Percentiles rank a stretch among this genome's conserved stretches.
These are phyloP conservation scores for Muscicapa striata DNA, from an alignment of 2,797 vertebrate genomes.

Conservation along the genomic window DNA sequence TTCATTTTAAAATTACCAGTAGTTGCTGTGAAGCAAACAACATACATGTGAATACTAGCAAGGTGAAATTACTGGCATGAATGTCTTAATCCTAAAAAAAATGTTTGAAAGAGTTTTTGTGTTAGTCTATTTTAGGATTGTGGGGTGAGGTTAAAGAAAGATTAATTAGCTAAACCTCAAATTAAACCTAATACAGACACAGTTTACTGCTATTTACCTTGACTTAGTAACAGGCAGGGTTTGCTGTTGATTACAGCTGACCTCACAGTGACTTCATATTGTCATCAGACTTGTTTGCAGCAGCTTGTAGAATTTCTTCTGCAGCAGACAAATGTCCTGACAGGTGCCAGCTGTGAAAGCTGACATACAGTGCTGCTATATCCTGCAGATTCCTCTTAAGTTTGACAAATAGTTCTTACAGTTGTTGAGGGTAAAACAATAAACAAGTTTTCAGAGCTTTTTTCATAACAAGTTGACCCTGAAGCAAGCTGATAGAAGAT, in stretches of 20 bases:
- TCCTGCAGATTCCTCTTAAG: background rate
- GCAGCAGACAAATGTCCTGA: background rate
- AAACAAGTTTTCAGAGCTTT: background rate
- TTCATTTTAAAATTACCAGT: background rate
- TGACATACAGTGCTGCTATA: background rate
- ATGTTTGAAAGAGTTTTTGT: background rate
- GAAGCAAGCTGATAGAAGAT: background rate
- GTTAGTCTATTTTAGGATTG: conserved; percentile 6
- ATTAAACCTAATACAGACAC: conserved; percentile 5
- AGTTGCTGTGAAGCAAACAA: background rate
- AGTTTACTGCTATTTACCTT: conserved; percentile 36
- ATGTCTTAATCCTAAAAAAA: background rate
- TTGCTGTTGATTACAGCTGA: background rate
- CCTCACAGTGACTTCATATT: conserved; percentile 2
- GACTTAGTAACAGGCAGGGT: background rate
- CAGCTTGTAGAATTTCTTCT: conserved; percentile 15
- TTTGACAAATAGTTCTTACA: background rate
- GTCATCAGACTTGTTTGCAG: background rate
- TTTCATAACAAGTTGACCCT: background rate
- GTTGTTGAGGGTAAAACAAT: background rate
- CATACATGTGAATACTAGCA: background rate
- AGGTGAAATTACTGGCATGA: background rate
- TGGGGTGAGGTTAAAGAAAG: background rate
- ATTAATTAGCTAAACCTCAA: conserved; percentile 16
- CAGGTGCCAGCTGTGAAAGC: background rate